Evolutionary conservation across 2,888 invertebrate species (phyloP).

Genomic region (Alsophila aescularia): DNA sequence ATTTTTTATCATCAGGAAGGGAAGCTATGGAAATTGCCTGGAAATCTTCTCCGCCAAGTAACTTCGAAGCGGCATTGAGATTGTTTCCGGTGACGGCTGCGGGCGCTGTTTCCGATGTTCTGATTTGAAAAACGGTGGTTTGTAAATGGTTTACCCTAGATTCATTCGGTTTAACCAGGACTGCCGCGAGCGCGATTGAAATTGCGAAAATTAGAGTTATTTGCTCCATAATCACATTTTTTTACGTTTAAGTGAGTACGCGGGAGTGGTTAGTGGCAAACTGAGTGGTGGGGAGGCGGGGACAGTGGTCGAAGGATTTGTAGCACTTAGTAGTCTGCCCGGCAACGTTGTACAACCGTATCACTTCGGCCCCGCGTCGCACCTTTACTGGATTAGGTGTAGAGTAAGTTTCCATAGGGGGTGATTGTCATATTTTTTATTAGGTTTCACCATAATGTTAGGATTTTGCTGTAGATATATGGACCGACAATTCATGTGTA

Average conservation of each 20-base stretch:
- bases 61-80: constrained; percentile 63
- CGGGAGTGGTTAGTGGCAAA: constrained; percentile 50
- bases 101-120: constrained; percentile 68
- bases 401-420: constrained; percentile 35
- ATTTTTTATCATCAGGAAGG: constrained; percentile 57
- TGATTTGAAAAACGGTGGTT: constrained; percentile 51
- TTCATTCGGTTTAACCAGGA: constrained; percentile 21
- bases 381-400: constrained; percentile 73
- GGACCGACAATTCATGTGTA: too few relatives aligned
- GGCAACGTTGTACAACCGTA: constrained; percentile 72
- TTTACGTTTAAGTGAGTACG: constrained; percentile 37
- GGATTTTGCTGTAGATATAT: too few relatives aligned
- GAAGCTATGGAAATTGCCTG: constrained; percentile 71
- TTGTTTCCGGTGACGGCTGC: constrained; percentile 73
- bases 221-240: constrained; percentile 59
- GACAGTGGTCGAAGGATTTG: constrained; percentile 74
- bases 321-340: constrained; percentile 82
- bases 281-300: constrained; percentile 55
- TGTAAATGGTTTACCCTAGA: constrained; percentile 37
- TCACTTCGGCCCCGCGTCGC: constrained; percentile 59
- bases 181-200: constrained; percentile 44
- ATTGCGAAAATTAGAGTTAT: constrained; percentile 57
- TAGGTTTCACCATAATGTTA: neutral
- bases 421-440: neutral
- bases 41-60: constrained; percentile 63